Conservation (phyloP, 2,113 vertebrate genomes). For the Psittacara wagleri region DNA sequence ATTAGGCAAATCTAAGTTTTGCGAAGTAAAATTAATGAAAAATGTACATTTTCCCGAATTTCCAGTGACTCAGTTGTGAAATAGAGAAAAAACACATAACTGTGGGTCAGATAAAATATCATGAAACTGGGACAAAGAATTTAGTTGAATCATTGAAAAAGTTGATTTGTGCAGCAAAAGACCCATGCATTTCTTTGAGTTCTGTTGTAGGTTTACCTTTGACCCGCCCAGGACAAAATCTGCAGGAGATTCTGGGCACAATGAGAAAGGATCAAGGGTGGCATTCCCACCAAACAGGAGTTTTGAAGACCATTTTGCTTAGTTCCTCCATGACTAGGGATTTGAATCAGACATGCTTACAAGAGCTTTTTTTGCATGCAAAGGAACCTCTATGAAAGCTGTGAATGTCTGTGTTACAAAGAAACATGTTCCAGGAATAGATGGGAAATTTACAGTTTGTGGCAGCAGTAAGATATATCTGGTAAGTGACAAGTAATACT, state of each 20-base stretch:
- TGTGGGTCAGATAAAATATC: background rate
- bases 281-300: background rate
- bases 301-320: background rate
- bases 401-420: background rate
- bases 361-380: background rate
- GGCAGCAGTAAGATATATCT: background rate
- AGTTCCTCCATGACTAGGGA: background rate
- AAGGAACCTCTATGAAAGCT: background rate
- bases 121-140: background rate
- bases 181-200: accelerated
- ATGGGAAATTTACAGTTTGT: background rate
- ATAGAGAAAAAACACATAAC: background rate
- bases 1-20: background rate
- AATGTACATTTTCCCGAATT: background rate
- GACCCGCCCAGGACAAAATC: background rate
- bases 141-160: background rate
- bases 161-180: background rate
- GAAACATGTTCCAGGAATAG: background rate
- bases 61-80: background rate
- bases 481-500: background rate
- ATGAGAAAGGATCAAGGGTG: background rate
- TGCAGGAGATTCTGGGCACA: background rate
- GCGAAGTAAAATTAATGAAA: background rate
- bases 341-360: background rate
- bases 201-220: background rate